Base-by-base conservation (phyloP, 1,140 invertebrate species). In the Drosophila obscura region DNA sequence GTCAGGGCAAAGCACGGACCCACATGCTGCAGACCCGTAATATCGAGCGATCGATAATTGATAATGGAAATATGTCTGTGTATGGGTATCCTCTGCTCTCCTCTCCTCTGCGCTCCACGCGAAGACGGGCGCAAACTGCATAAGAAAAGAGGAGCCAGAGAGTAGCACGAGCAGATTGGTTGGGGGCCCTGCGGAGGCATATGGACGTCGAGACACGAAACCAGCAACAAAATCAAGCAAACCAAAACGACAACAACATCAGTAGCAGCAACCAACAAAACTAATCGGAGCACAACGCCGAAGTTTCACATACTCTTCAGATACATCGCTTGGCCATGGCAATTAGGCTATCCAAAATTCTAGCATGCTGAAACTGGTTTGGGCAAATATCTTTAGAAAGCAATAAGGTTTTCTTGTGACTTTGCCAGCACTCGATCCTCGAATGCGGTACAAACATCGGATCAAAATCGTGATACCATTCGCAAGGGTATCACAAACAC, bases 161-260 rank as follows among this genome's bases (percentile, higher is more conserved):
- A 26, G 39, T 13, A n/a, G 22, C 31, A 16, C 22, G 41, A 19
- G 39, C 2, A 19, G 39, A 15, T 11, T 2, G 11, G n/a, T 13
- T 4, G n/a, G n/a, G 49, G 24, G 13, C 7, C 49, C 35, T 39
- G 35, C 35, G 2, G 59, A 46, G 60, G 63, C 78, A 72, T 43
- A 46, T 61, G 68, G 72, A 56, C 75, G 72, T 56, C 55, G 61
- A 76, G 64, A 66, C 80, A 83, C 75, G 71, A 79, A 79, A 62
- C 78, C 77, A 84, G 81, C 81, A 74, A 88, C 79, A 88, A 87
- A 87, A 73, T 79, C 82, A 87, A 87, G 67, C 79, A 76, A 88
- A 68, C 65, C 82, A 85, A 83, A 75, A 59, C 78, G 45, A 62
- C 78, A 61, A 64, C 57, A 69, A 31, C 74, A 65, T 44, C 58